Evolutionary conservation across 2,797 vertebrate species (phyloP).

Genomic region (Poecile montanus): DNA sequence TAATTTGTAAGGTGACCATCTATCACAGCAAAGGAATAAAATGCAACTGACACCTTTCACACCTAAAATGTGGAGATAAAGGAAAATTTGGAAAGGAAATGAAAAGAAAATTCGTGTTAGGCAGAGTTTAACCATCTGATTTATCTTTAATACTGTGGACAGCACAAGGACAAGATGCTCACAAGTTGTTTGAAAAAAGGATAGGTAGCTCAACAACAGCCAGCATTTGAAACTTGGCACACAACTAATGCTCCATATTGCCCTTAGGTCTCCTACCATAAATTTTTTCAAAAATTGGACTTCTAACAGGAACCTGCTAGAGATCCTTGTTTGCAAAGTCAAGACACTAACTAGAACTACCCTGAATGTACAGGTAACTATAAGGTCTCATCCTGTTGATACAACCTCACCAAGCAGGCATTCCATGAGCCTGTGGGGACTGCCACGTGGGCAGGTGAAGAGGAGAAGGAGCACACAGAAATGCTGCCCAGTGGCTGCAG

Average conservation of each 20-base stretch:
- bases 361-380: background rate
- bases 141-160: background rate
- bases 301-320: background rate
- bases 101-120: background rate
- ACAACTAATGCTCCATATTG: background rate
- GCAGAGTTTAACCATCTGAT: background rate
- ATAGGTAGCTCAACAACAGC: background rate
- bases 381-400: background rate
- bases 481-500: fast-evolving
- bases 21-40: background rate
- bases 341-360: background rate
- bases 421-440: background rate
- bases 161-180: background rate
- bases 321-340: background rate
- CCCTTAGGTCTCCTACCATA: background rate
- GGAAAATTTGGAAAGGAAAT: background rate
- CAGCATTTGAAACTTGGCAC: background rate
- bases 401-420: background rate
- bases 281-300: background rate
- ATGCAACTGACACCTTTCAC: background rate
- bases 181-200: background rate
- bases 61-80: background rate
- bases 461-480: background rate
- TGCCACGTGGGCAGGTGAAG: background rate
- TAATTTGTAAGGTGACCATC: background rate